Evolutionary conservation across 1,140 invertebrate genomes (phyloP).

Genomic region (Capitella teleta): DNA sequence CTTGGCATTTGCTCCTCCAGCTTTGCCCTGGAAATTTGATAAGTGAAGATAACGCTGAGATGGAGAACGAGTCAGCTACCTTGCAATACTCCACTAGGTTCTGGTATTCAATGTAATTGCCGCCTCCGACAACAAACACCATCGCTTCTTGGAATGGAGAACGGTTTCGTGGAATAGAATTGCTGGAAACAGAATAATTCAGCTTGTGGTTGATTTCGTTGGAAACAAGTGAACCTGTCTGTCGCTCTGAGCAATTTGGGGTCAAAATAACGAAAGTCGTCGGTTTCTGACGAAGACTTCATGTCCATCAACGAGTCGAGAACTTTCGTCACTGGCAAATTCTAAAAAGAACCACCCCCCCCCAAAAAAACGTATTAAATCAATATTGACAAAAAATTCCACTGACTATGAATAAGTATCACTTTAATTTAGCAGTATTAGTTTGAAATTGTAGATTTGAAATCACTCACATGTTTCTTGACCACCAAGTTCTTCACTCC

Average conservation of each 20-base stretch:
- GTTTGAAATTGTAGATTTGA: neutral
- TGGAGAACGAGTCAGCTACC: constrained; percentile 16
- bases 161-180: constrained; percentile 34
- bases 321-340: constrained; percentile 80
- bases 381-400: too few species aligned
- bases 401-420: neutral
- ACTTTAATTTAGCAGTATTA: neutral
- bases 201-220: neutral
- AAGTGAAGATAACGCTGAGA: neutral
- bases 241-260: constrained; percentile 72
- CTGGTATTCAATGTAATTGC: constrained; percentile 99
- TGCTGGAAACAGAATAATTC: constrained; percentile 9
- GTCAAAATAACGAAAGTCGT: constrained; percentile 84
- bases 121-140: constrained; percentile 94
- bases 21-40: constrained; percentile 45
- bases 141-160: constrained; percentile 55
- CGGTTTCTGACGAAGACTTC: constrained; percentile 62
- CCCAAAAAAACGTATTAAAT: too few species aligned
- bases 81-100: constrained; percentile 93
- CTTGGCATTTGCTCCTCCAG: constrained; percentile 50
- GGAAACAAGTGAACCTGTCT: too few species aligned
- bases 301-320: constrained; percentile 82
- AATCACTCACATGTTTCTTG: constrained; percentile 83
- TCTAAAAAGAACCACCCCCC: constrained; percentile 49
- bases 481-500: constrained; percentile 98